Conservation (phyloP, 2,113 vertebrate species). For the Semicossyphus pulcher region DNA sequence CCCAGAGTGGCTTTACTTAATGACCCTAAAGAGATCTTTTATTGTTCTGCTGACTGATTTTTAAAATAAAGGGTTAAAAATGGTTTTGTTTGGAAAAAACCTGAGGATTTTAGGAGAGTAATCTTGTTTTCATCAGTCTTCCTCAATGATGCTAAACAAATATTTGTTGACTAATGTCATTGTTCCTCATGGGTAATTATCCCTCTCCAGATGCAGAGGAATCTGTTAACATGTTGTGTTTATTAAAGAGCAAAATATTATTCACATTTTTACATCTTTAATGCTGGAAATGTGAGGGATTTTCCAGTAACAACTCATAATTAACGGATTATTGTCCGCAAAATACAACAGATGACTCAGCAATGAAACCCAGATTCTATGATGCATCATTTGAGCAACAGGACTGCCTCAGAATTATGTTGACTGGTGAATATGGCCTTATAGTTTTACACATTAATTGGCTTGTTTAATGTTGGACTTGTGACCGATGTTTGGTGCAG, state of each 20-base stretch:
- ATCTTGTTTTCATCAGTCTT: too few species aligned
- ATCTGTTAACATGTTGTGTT: not conserved
- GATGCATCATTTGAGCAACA: not conserved
- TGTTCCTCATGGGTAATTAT: not conserved
- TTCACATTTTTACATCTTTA: not conserved
- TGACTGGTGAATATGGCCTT: not conserved
- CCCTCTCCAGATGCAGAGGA: not conserved
- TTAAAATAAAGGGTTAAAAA: too few species aligned
- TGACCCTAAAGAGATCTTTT: too few species aligned
- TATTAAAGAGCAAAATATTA: not conserved
- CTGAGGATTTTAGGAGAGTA: too few species aligned
- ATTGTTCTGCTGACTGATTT: not conserved
- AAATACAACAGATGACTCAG: not conserved
- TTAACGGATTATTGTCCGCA: not conserved
- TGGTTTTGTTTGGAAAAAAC: too few species aligned
- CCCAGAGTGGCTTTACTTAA: too few species aligned
- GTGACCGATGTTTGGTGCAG: too few species aligned
- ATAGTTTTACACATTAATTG: not conserved
- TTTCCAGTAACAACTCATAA: not conserved
- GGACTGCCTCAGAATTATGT: too few species aligned
- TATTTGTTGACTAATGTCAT: slow-evolving; percentile 5
- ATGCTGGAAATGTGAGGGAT: too few species aligned
- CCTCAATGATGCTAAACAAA: not conserved
- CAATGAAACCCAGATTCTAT: too few species aligned
- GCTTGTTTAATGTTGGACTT: too few species aligned